Conservation (phyloP, 2,888 invertebrate genomes). For the Amphipyra berbera region DNA sequence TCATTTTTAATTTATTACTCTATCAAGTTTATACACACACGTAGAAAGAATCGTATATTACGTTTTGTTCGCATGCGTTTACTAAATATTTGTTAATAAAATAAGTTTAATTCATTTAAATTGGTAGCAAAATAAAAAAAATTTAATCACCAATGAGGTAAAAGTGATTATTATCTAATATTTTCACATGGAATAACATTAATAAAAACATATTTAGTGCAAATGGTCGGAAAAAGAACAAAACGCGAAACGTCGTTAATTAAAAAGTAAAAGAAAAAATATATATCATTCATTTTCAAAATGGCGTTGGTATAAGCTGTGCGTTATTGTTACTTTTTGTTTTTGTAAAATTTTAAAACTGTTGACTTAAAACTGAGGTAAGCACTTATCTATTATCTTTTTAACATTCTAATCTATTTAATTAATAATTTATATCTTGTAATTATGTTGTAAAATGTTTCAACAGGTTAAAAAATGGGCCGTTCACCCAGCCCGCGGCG, state of each 20-base stretch:
- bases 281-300: slow-evolving; percentile 68
- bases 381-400: slow-evolving; percentile 42
- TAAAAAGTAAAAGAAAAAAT: slow-evolving; percentile 36
- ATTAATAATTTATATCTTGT: background rate
- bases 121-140: too few species aligned
- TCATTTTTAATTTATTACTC: background rate
- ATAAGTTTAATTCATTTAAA: too few species aligned
- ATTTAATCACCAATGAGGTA: too few species aligned
- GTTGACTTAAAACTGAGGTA: slow-evolving; percentile 81
- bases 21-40: background rate
- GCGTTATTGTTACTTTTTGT: slow-evolving; percentile 78
- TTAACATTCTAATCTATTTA: background rate
- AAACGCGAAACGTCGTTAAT: slow-evolving; percentile 60
- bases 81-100: background rate
- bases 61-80: slow-evolving; percentile 34
- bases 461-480: slow-evolving; percentile 79
- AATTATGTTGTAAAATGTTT: slow-evolving; percentile 28
- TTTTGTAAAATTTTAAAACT: slow-evolving; percentile 81
- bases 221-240: slow-evolving; percentile 33
- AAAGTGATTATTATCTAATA: too few species aligned
- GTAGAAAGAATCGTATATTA: slow-evolving; percentile 10
- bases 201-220: background rate
- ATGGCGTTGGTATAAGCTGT: slow-evolving; percentile 85
- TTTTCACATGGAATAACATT: background rate
- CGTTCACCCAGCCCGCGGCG: slow-evolving; percentile 87